Base-by-base conservation (phyloP, 1,140 invertebrate species). In the Trissolcus basalis region DNA sequence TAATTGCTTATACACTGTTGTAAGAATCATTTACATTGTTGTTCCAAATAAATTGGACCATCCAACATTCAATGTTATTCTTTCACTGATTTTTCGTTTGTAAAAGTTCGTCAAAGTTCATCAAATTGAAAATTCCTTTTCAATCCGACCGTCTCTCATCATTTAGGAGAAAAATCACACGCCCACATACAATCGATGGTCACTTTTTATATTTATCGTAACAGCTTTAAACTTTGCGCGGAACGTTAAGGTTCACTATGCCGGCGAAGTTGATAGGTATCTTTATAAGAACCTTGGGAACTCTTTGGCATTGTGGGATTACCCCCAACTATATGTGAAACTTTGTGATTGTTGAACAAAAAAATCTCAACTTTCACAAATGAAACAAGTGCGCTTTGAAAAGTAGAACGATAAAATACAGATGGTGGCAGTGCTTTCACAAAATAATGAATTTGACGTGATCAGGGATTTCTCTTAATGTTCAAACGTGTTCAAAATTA, bases 281-380 rank as follows among this genome's bases (percentile, higher is more conserved):
- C 36, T 39, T 39, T 39, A 39, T 39, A 39, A 39, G 36, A 39
- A n/a, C n/a, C 36, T 3, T 9, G 36, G 36, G 36, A 39, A n/a
- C 36, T 39, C n/a, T n/a, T 39, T 3, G 36, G 36, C 9, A 39
- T 39, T 39, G 36, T n/a, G n/a, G 36, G 36, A 39, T 39, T 39
- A 39, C 36, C 36, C 9, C 9, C 9, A 39, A n/a, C 36, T 39
- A 9, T 39, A 39, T 39, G 36, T 39, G 9, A 39, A 27, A 39
- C 3, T 39, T 39, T 69, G 32, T 49, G 65, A 54, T 61, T 60
- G 56, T 69, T 69, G 48, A 48, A n/a, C 33, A 55, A 60, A 60
- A 61, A 56, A 60, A 60, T 61, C 27, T 12, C n/a, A 69, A 69
- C 56, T 61, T 61, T 69, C 39, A 54, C 56, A 60, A 69, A 60